Conservation (phyloP, 2,888 invertebrate genomes). For the Acleris sparsana region DNA sequence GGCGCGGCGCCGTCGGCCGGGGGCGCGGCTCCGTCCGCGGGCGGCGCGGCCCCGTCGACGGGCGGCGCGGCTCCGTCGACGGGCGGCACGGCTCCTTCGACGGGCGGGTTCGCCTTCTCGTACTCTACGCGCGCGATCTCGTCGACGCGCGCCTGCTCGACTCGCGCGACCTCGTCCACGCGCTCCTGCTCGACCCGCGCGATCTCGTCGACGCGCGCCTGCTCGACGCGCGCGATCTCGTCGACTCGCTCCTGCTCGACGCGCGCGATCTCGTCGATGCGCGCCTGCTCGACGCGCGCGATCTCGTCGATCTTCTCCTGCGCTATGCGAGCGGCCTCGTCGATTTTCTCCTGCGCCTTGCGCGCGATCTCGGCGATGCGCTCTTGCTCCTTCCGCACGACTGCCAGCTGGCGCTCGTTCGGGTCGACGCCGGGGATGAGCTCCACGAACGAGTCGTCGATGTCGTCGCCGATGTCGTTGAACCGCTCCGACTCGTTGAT, state of each 20-base stretch:
- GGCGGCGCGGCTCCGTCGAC: neutral
- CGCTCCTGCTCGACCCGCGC: constrained; percentile 44
- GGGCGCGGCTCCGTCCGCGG: constrained; percentile 46
- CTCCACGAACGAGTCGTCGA: constrained; percentile 97
- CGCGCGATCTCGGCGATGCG: constrained; percentile 38
- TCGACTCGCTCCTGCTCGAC: constrained; percentile 46
- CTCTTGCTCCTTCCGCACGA: constrained; percentile 48
- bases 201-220: constrained; percentile 38
- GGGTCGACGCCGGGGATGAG: constrained; percentile 85
- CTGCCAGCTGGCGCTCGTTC: constrained; percentile 62
- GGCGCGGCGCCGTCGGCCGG: constrained; percentile 51
- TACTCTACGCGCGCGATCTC: constrained; percentile 43
- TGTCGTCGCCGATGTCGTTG: constrained; percentile 95
- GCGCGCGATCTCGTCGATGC: constrained; percentile 38
- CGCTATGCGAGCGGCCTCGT: constrained; percentile 42
- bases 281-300: constrained; percentile 44
- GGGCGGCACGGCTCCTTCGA: constrained; percentile 42
- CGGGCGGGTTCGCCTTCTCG: constrained; percentile 19
- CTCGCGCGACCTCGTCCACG: constrained; percentile 43
- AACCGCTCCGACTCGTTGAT: constrained; percentile 94
- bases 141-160: constrained; percentile 22
- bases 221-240: constrained; percentile 40
- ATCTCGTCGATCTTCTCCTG: constrained; percentile 44
- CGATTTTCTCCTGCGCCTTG: constrained; percentile 38
- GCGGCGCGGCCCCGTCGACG: constrained; percentile 43